These are phyloP conservation scores for Portevinia maculata DNA, from an alignment of 2,888 invertebrate genomes.

Conservation along the genomic window DNA sequence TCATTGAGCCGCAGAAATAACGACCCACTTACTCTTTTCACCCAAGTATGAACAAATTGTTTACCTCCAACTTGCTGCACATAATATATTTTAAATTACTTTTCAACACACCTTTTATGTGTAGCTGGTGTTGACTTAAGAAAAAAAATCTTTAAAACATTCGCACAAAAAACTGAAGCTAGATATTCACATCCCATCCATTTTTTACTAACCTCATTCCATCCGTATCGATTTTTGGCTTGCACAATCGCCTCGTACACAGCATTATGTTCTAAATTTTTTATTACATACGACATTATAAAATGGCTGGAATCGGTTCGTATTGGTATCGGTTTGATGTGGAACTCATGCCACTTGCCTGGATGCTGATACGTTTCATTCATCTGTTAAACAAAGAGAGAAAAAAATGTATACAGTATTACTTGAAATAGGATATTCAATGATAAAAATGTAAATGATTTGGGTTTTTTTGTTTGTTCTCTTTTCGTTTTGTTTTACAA, in stretches of 20 bases:
- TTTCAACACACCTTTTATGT: slow-evolving; percentile 25
- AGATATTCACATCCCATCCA: background rate
- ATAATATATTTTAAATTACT: no score
- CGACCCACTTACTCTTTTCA: no score
- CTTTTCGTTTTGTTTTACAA: slow-evolving; percentile 38
- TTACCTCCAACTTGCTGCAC: no score
- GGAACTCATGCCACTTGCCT: slow-evolving; percentile 87
- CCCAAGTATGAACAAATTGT: no score
- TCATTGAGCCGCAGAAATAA: background rate
- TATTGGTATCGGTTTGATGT: slow-evolving; percentile 81
- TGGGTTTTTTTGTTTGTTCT: background rate
- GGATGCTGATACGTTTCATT: slow-evolving; percentile 89
- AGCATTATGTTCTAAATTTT: slow-evolving; percentile 86
- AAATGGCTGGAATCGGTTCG: slow-evolving; percentile 83
- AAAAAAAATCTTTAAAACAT: slow-evolving; percentile 41
- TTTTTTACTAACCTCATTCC: slow-evolving; percentile 85
- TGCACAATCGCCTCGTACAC: slow-evolving; percentile 90
- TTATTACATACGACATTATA: slow-evolving; percentile 86
- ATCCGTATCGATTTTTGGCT: slow-evolving; percentile 89
- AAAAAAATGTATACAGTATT: slow-evolving; percentile 4
- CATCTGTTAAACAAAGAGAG: slow-evolving; percentile 83
- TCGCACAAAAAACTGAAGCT: slow-evolving; percentile 25
- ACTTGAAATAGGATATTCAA: slow-evolving; percentile 46
- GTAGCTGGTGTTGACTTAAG: slow-evolving; percentile 1
- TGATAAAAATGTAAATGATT: slow-evolving; percentile 56